Percentiles rank a stretch among this genome's conserved stretches.
Evolutionary conservation across 2,113 vertebrate genomes (phyloP).

Genomic region (Myanophis thanlyinensis): DNA sequence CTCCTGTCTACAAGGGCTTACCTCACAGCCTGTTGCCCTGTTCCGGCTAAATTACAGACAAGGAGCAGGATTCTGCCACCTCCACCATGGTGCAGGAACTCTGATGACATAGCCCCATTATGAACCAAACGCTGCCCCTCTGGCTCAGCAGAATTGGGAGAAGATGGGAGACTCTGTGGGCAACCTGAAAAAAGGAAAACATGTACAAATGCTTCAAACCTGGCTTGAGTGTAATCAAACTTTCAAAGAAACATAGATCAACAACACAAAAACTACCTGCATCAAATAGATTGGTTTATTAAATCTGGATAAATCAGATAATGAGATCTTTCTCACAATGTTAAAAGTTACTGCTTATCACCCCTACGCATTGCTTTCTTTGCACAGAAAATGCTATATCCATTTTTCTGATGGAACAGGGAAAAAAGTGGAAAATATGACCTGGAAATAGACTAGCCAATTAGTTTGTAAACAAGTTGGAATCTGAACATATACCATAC

Average conservation of each 20-base stretch:
- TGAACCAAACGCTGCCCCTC: constrained; percentile 69
- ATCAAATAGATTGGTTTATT: not conserved
- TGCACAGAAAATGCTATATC: not conserved
- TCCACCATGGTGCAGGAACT: constrained; percentile 71
- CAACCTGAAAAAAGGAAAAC: constrained; percentile 68
- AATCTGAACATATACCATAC: not conserved
- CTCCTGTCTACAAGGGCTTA: constrained; percentile 43
- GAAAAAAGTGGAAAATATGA: not conserved
- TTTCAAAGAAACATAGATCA: not conserved
- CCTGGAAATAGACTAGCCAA: not conserved
- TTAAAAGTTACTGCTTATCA: not conserved
- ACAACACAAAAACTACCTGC: not conserved
- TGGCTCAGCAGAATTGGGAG: constrained; percentile 67
- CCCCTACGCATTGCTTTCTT: not conserved
- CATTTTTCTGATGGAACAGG: not conserved
- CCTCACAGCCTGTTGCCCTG: constrained; percentile 79
- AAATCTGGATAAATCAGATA: not conserved
- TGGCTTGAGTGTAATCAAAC: not conserved
- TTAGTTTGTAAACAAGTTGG: not conserved
- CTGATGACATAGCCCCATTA: constrained; percentile 73
- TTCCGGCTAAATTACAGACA: constrained; percentile 82
- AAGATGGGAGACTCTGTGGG: constrained; percentile 78
- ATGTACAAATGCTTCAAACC: not conserved
- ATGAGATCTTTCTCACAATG: not conserved
- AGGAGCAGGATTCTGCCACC: constrained; percentile 80